A percentile compares a stretch with the other conserved stretches of the same genome.
phyloP scores from a whole-genome alignment of 2,113 vertebrate species.

The Eira barbara region DNA sequence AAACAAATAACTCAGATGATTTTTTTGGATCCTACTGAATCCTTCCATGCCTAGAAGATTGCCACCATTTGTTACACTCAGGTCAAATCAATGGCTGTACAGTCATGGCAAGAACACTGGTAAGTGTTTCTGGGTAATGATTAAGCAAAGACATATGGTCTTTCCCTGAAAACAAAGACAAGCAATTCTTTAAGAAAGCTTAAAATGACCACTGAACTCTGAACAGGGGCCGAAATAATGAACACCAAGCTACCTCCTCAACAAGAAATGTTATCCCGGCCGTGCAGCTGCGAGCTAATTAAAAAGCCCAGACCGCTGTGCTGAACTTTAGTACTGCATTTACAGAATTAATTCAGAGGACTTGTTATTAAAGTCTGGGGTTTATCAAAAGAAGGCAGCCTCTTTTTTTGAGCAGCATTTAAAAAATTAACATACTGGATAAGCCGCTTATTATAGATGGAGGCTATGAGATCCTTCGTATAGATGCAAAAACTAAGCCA shows the following conservation, averaged over 20 bases:
- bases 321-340: constrained; percentile 59
- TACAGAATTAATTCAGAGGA: constrained; percentile 61
- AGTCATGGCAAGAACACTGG: background rate
- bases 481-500: constrained; percentile 44
- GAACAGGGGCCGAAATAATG: constrained; percentile 53
- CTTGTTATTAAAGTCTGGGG: constrained; percentile 54
- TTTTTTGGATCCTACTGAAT: background rate
- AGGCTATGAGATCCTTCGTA: constrained; percentile 41
- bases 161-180: constrained; percentile 45
- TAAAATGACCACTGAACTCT: constrained; percentile 49
- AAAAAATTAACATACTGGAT: constrained; percentile 69
- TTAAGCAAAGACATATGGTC: constrained; percentile 10
- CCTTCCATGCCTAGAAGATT: background rate
- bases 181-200: constrained; percentile 42
- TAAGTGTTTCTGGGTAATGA: constrained; percentile 39
- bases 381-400: constrained; percentile 66
- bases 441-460: constrained; percentile 55
- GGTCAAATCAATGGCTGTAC: background rate
- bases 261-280: constrained; percentile 56
- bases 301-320: constrained; percentile 1
- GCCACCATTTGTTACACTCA: background rate
- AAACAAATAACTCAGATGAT: background rate
- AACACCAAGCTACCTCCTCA: constrained; percentile 5
- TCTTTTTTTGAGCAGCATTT: constrained; percentile 46
- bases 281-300: constrained; percentile 63